Evolutionary conservation across 1,140 invertebrate species (phyloP), one percentile per base, ranked within the genome.

Genomic region (Helicoverpa armigera): DNA sequence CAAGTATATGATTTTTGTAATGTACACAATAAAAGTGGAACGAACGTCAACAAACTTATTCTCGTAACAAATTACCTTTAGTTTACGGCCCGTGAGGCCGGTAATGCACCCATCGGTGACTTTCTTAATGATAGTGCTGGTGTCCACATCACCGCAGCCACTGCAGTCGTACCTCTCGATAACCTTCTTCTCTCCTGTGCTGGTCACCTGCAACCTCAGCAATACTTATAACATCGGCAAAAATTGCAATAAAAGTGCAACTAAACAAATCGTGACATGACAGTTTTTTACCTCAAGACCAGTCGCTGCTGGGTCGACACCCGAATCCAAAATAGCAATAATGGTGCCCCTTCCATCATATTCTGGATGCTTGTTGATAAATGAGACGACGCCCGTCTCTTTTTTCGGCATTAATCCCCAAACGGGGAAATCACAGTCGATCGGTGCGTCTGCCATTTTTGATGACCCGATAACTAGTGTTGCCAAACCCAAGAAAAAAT

Each of bases 241-340:
- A 83, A 88, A 85, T 88, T 84, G 48, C 63, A 83, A 84, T 80
- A 88, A 91, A 90, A 91, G 60, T 81, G 48, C 76, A 86, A 86
- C 85, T 78, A 92, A 90, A 90, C 88, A 90, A 91, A 91, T 87
- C 87, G 81, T 95, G 95, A 95, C 92, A 89, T 92, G 91, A 87
- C 91, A 94, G 12, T 72, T 89, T 93, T 91, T 95, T 96, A 99
- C 99, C 97, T 99, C 97, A 86, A 99, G 96, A 79, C 99, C 99
- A 79, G 97, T 96, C 14, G 98, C 98, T 61, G 98, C 98, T 53
- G 99, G 99, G 96, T 99, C 99, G 78, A 99, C 98, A 16, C 99
- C 99, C 48, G 99, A 99, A 95, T 99, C 99, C 81, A 99, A 97
- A 90, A 99, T 98, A 56, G 99, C 99, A 90, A 99, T 99, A 84